phyloP scores from a whole-genome alignment of 1,140 invertebrate genomes.

The Yoshiicerus persimilis region DNA sequence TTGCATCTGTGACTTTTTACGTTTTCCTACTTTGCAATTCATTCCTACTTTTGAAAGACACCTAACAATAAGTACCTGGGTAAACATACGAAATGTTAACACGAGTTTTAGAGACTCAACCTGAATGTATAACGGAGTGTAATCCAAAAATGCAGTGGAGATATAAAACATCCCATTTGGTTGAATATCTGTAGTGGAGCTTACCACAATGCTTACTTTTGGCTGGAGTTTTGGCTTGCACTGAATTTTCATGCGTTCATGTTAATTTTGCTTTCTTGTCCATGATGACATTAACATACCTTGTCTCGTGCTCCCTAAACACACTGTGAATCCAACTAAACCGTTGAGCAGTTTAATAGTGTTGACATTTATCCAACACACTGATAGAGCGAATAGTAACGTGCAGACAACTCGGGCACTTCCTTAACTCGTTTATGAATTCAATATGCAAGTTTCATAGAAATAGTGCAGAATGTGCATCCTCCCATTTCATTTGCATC shows the following conservation, averaged over 20 bases:
- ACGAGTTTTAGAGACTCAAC: not conserved
- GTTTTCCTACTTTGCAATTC: not conserved
- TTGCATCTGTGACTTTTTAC: slow-evolving; percentile 16
- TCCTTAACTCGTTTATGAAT: not conserved
- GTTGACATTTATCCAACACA: not conserved
- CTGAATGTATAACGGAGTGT: not conserved
- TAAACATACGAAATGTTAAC: not conserved
- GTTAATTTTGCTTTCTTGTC: not conserved
- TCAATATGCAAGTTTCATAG: not conserved
- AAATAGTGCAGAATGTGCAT: slow-evolving; percentile 2
- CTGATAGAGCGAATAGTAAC: not conserved
- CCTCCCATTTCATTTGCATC: slow-evolving; percentile 12
- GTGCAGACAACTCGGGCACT: not conserved
- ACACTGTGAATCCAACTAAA: not conserved
- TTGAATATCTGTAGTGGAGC: not conserved
- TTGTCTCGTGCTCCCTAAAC: not conserved
- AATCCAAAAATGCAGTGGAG: not conserved
- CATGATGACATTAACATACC: not conserved
- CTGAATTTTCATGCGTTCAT: not conserved
- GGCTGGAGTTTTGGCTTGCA: not conserved
- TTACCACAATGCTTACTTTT: not conserved
- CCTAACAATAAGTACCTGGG: not conserved
- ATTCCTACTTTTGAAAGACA: not conserved
- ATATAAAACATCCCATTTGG: not conserved
- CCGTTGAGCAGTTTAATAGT: not conserved